Percentiles rank a stretch among this genome's conserved stretches.
These are phyloP conservation scores for Speoplatyrhinus poulsoni DNA, from an alignment of 2,113 vertebrate species.

Conservation along the genomic window DNA sequence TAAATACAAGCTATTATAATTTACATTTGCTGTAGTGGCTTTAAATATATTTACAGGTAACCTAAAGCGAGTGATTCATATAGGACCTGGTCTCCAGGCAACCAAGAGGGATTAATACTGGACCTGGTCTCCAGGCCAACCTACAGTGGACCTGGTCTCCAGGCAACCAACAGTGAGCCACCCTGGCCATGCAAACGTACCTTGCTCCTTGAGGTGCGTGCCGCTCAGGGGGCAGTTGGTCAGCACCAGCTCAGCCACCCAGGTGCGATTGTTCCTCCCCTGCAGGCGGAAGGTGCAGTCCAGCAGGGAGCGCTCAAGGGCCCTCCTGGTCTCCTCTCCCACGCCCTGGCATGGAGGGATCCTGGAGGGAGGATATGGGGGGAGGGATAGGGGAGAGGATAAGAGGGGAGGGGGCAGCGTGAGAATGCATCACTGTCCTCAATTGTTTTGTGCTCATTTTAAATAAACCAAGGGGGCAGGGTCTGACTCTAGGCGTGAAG, in stretches of 20 bases:
- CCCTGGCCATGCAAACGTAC: constrained; percentile 51
- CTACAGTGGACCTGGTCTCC: too few relatives aligned
- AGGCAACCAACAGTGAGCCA: too few relatives aligned
- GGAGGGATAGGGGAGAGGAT: not conserved
- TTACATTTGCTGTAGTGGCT: too few relatives aligned
- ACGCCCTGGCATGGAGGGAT: constrained; percentile 93
- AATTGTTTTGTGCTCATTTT: not conserved
- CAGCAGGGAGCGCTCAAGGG: constrained; percentile 89
- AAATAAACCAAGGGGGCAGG: not conserved
- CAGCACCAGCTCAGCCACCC: constrained; percentile 96
- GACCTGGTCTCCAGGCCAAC: too few relatives aligned
- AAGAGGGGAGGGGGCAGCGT: not conserved
- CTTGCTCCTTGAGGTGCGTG: constrained; percentile 93
- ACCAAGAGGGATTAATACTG: too few relatives aligned
- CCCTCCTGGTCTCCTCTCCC: constrained; percentile 89
- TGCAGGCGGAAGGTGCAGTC: constrained; percentile 98
- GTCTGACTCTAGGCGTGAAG: too few relatives aligned
- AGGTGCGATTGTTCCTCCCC: constrained; percentile 97
- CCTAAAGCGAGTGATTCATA: too few relatives aligned
- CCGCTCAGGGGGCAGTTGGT: constrained; percentile 95
- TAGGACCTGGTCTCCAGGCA: too few relatives aligned
- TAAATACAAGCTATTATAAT: too few relatives aligned
- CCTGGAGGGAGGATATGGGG: constrained; percentile 66
- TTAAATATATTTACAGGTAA: too few relatives aligned
- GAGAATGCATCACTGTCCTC: not conserved